phyloP scores from a whole-genome alignment of 1,140 invertebrate genomes.

The Drosophila baimaii region DNA sequence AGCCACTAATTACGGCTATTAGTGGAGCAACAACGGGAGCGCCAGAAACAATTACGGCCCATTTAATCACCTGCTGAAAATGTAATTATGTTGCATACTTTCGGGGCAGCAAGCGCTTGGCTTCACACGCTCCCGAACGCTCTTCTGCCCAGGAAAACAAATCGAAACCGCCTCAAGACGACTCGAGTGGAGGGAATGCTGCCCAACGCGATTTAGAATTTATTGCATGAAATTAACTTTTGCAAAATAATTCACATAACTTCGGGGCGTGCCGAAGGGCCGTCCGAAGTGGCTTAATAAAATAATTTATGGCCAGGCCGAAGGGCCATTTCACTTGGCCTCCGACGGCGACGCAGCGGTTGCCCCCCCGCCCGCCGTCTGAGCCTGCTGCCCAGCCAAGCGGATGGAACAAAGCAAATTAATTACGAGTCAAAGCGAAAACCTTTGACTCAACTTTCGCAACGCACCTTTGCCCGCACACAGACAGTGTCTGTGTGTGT shows the following conservation, averaged over 20 bases:
- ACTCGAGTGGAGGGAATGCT: conserved; percentile 46
- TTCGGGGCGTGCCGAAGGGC: conserved; percentile 66
- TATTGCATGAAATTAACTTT: conserved; percentile 82
- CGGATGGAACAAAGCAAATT: conserved; percentile 82
- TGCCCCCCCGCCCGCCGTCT: conserved; percentile 1
- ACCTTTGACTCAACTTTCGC: conserved; percentile 69
- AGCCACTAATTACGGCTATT: conserved; percentile 77
- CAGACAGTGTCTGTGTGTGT: not conserved
- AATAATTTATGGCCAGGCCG: conserved; percentile 76
- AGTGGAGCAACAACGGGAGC: conserved; percentile 53
- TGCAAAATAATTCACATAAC: conserved; percentile 82
- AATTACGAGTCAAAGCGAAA: conserved; percentile 82
- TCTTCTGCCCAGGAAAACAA: conserved; percentile 27
- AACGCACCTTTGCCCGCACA: conserved; percentile 61
- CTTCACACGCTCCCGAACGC: conserved; percentile 21
- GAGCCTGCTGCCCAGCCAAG: conserved; percentile 55
- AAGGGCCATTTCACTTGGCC: conserved; percentile 65
- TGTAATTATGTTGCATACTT: conserved; percentile 83
- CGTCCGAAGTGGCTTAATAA: conserved; percentile 79
- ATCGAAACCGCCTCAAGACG: conserved; percentile 27
- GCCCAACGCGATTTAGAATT: conserved; percentile 78
- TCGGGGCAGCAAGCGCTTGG: conserved; percentile 30
- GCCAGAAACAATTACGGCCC: conserved; percentile 81
- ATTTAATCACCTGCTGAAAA: conserved; percentile 84
- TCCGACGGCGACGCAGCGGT: conserved; percentile 17